Conservation (phyloP, 2,113 vertebrate genomes). For the Rhegmatorhina hoffmannsi region DNA sequence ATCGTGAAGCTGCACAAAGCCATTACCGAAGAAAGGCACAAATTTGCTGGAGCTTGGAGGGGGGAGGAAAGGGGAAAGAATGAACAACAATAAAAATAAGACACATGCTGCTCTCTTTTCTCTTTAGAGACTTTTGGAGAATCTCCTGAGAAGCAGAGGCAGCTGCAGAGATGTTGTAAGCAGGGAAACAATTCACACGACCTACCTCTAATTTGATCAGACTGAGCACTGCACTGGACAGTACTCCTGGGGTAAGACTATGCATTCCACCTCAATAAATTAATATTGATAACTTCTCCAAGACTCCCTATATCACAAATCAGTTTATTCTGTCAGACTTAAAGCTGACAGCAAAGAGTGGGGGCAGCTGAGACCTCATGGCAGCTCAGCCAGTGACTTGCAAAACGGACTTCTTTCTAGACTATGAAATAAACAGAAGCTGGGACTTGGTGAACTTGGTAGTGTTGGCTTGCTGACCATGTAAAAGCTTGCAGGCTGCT, state of each 20-base stretch:
- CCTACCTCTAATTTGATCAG: not conserved
- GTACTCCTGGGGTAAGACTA: not conserved
- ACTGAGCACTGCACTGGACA: not conserved
- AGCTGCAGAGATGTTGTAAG: not conserved
- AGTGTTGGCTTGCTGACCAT: accelerated
- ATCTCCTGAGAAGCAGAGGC: not conserved
- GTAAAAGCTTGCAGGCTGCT: not conserved
- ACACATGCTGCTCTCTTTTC: not conserved
- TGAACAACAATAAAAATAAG: conserved; percentile 4
- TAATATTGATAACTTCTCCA: not conserved
- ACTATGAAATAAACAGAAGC: not conserved
- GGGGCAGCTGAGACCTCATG: not conserved
- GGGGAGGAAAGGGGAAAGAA: not conserved
- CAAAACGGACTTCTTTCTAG: not conserved
- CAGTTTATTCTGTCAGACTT: not conserved
- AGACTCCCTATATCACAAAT: not conserved
- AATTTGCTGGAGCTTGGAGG: not conserved
- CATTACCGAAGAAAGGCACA: conserved; percentile 30
- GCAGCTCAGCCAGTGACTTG: not conserved
- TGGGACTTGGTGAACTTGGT: accelerated
- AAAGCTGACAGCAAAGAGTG: not conserved
- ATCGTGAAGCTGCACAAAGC: conserved; percentile 15
- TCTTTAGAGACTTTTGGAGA: not conserved
- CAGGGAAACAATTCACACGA: not conserved
- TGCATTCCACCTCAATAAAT: not conserved